A percentile compares a stretch with the other conserved stretches of the same genome.
Evolutionary conservation across 2,113 vertebrate species (phyloP).

Genomic region (Motacilla tschutschensis): DNA sequence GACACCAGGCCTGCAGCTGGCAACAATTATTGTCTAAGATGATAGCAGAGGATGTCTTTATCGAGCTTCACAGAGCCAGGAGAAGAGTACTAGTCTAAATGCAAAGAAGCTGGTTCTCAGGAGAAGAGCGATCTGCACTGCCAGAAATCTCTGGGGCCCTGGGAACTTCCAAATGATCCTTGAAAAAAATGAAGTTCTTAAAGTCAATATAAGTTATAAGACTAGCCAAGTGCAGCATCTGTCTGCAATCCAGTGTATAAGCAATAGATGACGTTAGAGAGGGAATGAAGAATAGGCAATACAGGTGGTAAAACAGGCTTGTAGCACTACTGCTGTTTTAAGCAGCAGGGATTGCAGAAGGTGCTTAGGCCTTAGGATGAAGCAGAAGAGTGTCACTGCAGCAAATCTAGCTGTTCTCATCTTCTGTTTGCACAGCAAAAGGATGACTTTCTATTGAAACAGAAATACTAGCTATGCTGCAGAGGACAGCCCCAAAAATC

Average conservation of each 20-base stretch:
- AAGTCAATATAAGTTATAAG: not conserved
- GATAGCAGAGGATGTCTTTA: slow-evolving; percentile 25
- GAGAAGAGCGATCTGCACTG: not conserved
- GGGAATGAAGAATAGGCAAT: not conserved
- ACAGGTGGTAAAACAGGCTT: not conserved
- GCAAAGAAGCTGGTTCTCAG: not conserved
- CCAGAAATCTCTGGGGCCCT: not conserved
- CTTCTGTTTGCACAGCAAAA: not conserved
- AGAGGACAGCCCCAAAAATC: not conserved
- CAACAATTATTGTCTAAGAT: not conserved
- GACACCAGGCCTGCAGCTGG: slow-evolving; percentile 34
- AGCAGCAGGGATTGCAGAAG: not conserved
- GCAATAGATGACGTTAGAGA: not conserved
- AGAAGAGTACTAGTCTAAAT: not conserved
- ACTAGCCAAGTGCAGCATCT: not conserved
- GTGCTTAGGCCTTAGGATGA: not conserved
- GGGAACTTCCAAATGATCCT: not conserved
- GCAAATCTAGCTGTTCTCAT: not conserved
- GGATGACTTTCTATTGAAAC: not conserved
- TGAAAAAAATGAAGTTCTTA: not conserved
- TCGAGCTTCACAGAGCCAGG: not conserved
- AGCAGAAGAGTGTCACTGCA: not conserved
- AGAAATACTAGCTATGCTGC: not conserved
- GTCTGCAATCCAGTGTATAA: not conserved
- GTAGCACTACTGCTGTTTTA: accelerated